phyloP scores from a whole-genome alignment of 2,797 vertebrate species.

The Mormyrus hasselquistii region DNA sequence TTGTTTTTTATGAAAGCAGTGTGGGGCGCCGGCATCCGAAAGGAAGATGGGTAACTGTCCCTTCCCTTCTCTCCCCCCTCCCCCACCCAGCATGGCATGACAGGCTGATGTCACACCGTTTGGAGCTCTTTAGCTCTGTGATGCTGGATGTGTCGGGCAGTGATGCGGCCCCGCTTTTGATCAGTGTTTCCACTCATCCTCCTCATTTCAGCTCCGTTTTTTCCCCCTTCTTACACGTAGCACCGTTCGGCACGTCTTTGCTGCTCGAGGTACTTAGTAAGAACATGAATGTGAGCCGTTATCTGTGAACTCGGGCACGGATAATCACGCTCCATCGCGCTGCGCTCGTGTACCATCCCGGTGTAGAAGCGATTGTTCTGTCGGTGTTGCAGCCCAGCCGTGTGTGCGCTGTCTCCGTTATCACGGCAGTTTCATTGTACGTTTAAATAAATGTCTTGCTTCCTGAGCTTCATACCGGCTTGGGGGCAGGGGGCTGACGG shows the following conservation, averaged over 20 bases:
- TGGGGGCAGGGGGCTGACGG: neutral
- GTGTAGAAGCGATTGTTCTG: neutral
- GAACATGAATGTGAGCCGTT: neutral
- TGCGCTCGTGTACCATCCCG: neutral
- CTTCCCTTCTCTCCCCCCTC: slow-evolving; percentile 40
- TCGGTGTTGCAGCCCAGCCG: neutral
- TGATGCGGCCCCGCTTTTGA: neutral
- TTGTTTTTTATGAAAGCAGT: slow-evolving; percentile 53
- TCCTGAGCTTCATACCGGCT: neutral
- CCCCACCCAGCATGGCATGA: slow-evolving; percentile 54
- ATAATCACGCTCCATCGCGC: neutral
- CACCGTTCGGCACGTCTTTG: neutral
- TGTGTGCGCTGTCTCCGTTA: neutral
- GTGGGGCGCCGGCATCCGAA: slow-evolving; percentile 46
- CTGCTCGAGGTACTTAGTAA: neutral
- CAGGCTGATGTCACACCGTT: slow-evolving; percentile 37
- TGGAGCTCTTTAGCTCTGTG: slow-evolving; percentile 51
- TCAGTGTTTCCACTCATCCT: neutral
- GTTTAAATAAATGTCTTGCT: neutral
- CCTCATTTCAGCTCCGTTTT: neutral
- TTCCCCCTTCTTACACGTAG: neutral
- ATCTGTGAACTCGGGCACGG: neutral
- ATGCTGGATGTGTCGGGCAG: slow-evolving; percentile 40
- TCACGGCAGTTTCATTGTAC: neutral
- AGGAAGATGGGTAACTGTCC: slow-evolving; percentile 36